phyloP scores from a whole-genome alignment of 2,888 invertebrate genomes.

The Chaetogeoica ovagalla region DNA sequence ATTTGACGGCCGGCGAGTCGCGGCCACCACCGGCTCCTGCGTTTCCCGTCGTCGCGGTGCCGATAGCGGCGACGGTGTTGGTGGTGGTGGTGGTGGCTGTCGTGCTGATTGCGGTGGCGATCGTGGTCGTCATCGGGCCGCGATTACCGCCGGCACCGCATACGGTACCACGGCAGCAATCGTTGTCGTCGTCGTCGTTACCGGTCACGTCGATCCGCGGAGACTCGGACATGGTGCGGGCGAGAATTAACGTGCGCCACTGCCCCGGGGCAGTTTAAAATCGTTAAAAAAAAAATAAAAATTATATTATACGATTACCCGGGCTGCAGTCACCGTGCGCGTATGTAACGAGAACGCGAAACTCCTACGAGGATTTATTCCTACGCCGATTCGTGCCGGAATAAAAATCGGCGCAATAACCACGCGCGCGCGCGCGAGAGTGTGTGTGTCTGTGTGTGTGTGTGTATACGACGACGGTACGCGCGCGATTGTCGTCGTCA shows the following conservation, averaged over 20 bases:
- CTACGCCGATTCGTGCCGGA: too few relatives aligned
- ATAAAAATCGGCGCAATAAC: too few relatives aligned
- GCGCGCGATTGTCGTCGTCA: conserved; percentile 45
- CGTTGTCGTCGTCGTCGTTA: conserved; percentile 54
- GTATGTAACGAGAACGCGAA: background rate
- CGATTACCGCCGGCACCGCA: background rate
- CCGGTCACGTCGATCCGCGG: conserved; percentile 56
- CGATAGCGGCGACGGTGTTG: background rate
- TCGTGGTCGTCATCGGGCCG: background rate
- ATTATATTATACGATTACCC: too few relatives aligned
- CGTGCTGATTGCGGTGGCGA: too few relatives aligned
- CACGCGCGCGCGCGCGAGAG: conserved; percentile 24
- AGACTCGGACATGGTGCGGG: conserved; percentile 55
- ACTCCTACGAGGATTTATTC: too few relatives aligned
- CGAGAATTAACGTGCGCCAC: too few relatives aligned
- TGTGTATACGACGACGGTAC: conserved; percentile 31
- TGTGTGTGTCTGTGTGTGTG: background rate
- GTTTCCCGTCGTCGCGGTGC: background rate
- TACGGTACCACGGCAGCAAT: background rate
- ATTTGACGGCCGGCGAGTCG: conserved; percentile 64
- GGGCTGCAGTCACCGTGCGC: too few relatives aligned
- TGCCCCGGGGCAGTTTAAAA: too few relatives aligned
- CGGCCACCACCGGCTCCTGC: conserved; percentile 31
- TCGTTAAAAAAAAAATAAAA: too few relatives aligned
- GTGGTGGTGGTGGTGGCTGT: too few relatives aligned